These are phyloP conservation scores for Alsophila aescularia DNA, from an alignment of 2,888 invertebrate species.

Conservation along the genomic window DNA sequence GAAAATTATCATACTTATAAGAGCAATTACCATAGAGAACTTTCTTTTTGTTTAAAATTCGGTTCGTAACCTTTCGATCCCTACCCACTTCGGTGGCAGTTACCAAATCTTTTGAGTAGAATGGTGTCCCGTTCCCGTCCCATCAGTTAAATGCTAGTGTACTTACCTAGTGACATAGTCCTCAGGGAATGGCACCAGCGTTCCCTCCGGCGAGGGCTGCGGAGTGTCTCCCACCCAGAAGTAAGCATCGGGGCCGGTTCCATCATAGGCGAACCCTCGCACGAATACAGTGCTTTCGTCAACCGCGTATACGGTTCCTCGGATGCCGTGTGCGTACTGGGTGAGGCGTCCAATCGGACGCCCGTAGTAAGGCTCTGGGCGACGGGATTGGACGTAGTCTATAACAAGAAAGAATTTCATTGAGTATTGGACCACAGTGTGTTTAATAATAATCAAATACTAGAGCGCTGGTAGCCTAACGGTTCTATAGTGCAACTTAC, in stretches of 20 bases:
- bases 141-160: too few relatives aligned
- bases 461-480: too few relatives aligned
- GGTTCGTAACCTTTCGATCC: too few relatives aligned
- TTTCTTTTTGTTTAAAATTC: too few relatives aligned
- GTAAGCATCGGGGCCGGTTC: slow-evolving; percentile 93
- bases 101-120: too few relatives aligned
- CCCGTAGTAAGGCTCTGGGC: slow-evolving; percentile 89
- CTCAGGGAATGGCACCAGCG: slow-evolving; percentile 94
- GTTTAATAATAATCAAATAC: too few relatives aligned
- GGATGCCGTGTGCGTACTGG: slow-evolving; percentile 91
- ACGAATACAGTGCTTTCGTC: slow-evolving; percentile 95
- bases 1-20: too few relatives aligned
- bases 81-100: too few relatives aligned
- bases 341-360: slow-evolving; percentile 89
- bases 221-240: slow-evolving; percentile 95
- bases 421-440: too few relatives aligned
- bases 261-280: slow-evolving; percentile 93
- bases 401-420: slow-evolving; percentile 18
- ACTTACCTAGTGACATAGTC: slow-evolving; percentile 91
- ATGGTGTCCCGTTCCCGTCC: too few relatives aligned
- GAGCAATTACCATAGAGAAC: too few relatives aligned
- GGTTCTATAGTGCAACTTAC: too few relatives aligned
- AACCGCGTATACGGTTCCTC: slow-evolving; percentile 93
- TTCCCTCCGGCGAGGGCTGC: slow-evolving; percentile 92
- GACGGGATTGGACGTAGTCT: slow-evolving; percentile 55